phyloP scores from a whole-genome alignment of 2,888 invertebrate species.

The Sminthurides aquaticus region DNA sequence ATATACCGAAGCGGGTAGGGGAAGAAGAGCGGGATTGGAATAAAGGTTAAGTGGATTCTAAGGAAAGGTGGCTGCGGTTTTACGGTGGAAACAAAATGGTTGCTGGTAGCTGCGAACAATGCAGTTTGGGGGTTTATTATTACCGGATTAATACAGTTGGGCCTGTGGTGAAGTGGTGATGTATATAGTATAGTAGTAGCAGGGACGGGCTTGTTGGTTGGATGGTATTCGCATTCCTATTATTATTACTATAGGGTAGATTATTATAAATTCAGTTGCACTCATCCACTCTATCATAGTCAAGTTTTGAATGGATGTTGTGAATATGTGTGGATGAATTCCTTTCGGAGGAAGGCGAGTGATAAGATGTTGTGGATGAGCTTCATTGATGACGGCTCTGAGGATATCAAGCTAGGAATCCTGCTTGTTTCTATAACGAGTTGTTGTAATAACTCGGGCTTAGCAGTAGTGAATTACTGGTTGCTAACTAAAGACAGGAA shows the following conservation, averaged over 20 bases:
- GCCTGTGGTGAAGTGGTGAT: too few relatives aligned
- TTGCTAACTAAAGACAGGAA: background rate
- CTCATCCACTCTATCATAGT: constrained; percentile 31
- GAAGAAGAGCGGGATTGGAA: too few relatives aligned
- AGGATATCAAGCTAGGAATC: background rate
- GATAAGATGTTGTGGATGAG: background rate
- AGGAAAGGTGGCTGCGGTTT: too few relatives aligned
- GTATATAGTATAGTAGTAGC: too few relatives aligned
- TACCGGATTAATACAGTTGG: too few relatives aligned
- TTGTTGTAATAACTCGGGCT: background rate
- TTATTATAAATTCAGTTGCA: constrained; percentile 22
- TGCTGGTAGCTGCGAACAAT: too few relatives aligned
- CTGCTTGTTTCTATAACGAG: background rate
- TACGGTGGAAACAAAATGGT: too few relatives aligned
- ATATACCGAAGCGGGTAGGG: too few relatives aligned
- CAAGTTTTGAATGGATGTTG: constrained; percentile 9
- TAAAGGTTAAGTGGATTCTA: too few relatives aligned
- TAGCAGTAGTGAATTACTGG: background rate
- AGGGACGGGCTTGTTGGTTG: background rate
- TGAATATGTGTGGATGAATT: background rate
- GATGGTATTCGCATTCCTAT: background rate
- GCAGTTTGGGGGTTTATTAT: too few relatives aligned
- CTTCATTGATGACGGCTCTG: background rate
- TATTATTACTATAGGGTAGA: background rate
- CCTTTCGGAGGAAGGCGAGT: background rate